phyloP scores from a whole-genome alignment of 2,888 invertebrate genomes.

The Apodemia duryi region DNA sequence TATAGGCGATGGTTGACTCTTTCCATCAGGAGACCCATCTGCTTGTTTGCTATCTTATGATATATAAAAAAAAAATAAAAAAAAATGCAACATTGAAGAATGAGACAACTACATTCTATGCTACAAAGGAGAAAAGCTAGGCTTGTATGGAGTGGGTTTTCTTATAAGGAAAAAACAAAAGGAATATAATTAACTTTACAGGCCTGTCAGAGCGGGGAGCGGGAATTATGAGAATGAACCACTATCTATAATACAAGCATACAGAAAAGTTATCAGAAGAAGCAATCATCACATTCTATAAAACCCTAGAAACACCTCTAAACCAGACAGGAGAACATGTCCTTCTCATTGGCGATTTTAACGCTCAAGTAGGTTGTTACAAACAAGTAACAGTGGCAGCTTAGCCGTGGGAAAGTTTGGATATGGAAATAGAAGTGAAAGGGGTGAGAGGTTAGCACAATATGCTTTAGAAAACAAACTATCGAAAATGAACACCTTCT shows the following conservation, averaged over 20 bases:
- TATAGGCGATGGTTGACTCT: no score
- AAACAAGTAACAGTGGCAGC: conserved; percentile 15
- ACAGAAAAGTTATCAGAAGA: neutral
- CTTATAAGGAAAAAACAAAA: neutral
- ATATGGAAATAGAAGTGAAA: conserved; percentile 24
- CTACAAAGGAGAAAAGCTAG: neutral
- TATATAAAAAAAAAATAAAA: no score
- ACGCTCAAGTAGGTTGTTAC: neutral
- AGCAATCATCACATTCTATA: neutral
- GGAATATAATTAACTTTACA: neutral
- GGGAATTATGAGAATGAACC: neutral
- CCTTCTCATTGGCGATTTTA: neutral
- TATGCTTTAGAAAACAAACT: conserved; percentile 21
- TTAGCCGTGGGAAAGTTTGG: conserved; percentile 25
- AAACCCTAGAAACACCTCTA: neutral
- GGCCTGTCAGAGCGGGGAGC: neutral
- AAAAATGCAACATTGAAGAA: neutral
- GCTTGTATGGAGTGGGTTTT: neutral
- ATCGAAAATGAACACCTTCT: conserved; percentile 18
- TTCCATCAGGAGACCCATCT: no score
- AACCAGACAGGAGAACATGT: neutral
- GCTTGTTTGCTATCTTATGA: no score
- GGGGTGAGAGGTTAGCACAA: conserved; percentile 24
- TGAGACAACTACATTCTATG: neutral
- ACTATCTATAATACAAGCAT: conserved; percentile 2